Evolutionary conservation across 2,888 invertebrate genomes (phyloP).

Genomic region (Metallyticus violacea): DNA sequence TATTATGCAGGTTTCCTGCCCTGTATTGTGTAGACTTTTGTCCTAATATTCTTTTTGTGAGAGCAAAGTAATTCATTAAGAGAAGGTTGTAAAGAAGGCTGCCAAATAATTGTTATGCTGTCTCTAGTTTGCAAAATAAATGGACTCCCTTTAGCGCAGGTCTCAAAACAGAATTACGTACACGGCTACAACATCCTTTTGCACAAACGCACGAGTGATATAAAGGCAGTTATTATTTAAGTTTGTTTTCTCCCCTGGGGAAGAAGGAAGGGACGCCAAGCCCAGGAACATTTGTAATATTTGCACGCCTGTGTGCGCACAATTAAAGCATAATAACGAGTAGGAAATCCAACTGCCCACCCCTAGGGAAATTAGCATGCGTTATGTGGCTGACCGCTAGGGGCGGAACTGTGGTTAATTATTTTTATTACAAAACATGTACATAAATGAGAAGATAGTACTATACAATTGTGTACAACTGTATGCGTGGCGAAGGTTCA

Average conservation of each 20-base stretch:
- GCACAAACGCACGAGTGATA: neutral
- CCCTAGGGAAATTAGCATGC: neutral
- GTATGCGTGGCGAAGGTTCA: too few relatives aligned
- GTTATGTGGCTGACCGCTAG: neutral
- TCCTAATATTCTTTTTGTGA: neutral
- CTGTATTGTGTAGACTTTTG: neutral
- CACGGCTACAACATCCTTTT: neutral
- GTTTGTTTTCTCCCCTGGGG: neutral
- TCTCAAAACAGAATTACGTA: neutral
- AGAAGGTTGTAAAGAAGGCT: neutral
- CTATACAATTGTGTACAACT: too few relatives aligned
- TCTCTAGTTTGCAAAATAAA: neutral
- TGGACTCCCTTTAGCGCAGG: neutral
- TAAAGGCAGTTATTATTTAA: neutral
- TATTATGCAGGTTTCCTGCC: neutral
- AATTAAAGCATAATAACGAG: neutral
- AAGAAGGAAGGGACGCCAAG: too few relatives aligned
- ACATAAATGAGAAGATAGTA: too few relatives aligned
- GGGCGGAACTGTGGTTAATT: neutral
- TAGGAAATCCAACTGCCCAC: neutral
- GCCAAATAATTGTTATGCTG: neutral
- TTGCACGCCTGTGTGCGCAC: neutral
- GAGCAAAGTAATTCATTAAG: neutral
- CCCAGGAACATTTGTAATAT: neutral
- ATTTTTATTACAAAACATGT: neutral